Evolutionary conservation across 2,113 vertebrate species (phyloP), one percentile per base, ranked within the genome.

Genomic region (Harpagus bidentatus): DNA sequence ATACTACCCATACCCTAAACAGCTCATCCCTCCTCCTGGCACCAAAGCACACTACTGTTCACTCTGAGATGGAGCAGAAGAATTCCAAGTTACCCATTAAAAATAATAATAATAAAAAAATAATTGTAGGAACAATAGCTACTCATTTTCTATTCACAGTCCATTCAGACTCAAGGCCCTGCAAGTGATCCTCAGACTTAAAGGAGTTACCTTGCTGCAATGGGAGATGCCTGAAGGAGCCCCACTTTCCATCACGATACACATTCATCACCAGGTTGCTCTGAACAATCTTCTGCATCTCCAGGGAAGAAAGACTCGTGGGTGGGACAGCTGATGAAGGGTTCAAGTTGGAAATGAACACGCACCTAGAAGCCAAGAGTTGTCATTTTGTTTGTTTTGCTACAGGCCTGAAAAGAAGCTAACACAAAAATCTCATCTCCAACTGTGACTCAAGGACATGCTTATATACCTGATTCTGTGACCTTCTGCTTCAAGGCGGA

Each of bases 191-290:
- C 77, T 87, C 53, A 73, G 80, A 34, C 40, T 70, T 52, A 59
- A 86, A 95, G 62, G 38, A 40, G 55, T 97, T 88, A 99, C 99
- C 99, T 62, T 98, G 97, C 47, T 97, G 95, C 92, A 99, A 74
- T 0, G 95, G 97, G 82, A 99, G 98, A 96, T 99, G 99, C 84
- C 99, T 98, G 97, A 99, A 99, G 63, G 98, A 83, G 1, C 99
- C 99, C 99, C 99, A 99, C 50, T 87, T 95, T 4, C 99, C 99
- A 7, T 99, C 99, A 17, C 99, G 98, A 95, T 98, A 98, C 34
- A 99, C 98, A 2, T 99, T 99, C 98, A 99, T 99, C 32, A 98
- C 98, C 69, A 99, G 97, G 83, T 99, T 98, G 3, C 76, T 94
- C 55, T 96, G 94, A 31, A 99, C 81, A 36, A 99, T 97, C 5